phyloP scores from a whole-genome alignment of 2,888 invertebrate species.

The Pedicia rivosa region DNA sequence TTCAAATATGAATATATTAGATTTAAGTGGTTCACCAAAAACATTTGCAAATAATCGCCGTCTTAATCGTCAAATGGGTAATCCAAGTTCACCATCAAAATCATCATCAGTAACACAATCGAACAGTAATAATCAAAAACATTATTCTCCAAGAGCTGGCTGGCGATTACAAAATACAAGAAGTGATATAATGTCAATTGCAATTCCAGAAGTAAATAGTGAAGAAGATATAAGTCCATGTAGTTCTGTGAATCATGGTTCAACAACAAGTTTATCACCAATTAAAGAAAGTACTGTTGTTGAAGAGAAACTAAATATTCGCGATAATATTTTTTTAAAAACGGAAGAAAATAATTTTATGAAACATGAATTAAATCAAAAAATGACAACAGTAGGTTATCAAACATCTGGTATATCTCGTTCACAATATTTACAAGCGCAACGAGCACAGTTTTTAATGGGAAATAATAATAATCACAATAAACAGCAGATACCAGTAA shows the following conservation, averaged over 20 bases:
- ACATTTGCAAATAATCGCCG: slow-evolving; percentile 47
- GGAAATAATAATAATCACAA: slow-evolving; percentile 8
- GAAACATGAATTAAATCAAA: slow-evolving; percentile 23
- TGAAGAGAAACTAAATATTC: slow-evolving; percentile 22
- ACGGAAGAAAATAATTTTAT: slow-evolving; percentile 31
- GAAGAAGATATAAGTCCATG: slow-evolving; percentile 60
- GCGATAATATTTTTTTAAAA: slow-evolving; percentile 29
- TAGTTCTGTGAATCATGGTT: slow-evolving; percentile 37
- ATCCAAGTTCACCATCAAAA: slow-evolving; percentile 38
- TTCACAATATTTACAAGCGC: slow-evolving; percentile 38
- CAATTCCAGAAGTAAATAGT: slow-evolving; percentile 68
- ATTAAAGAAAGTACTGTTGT: slow-evolving; percentile 12
- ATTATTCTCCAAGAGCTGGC: slow-evolving; percentile 46
- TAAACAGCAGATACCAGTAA: slow-evolving; percentile 1
- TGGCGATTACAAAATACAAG: slow-evolving; percentile 60
- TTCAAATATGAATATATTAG: slow-evolving; percentile 45
- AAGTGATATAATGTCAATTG: slow-evolving; percentile 70
- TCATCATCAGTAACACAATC: slow-evolving; percentile 15
- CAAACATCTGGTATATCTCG: slow-evolving; percentile 22
- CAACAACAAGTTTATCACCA: slow-evolving; percentile 2
- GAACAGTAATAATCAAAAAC: slow-evolving; percentile 32
- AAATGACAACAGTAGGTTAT: neutral
- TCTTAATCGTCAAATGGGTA: slow-evolving; percentile 31
- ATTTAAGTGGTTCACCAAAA: slow-evolving; percentile 54
- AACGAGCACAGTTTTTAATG: slow-evolving; percentile 39